Conservation (phyloP, 2,888 invertebrate genomes). For the Nemapogon koenigi region DNA sequence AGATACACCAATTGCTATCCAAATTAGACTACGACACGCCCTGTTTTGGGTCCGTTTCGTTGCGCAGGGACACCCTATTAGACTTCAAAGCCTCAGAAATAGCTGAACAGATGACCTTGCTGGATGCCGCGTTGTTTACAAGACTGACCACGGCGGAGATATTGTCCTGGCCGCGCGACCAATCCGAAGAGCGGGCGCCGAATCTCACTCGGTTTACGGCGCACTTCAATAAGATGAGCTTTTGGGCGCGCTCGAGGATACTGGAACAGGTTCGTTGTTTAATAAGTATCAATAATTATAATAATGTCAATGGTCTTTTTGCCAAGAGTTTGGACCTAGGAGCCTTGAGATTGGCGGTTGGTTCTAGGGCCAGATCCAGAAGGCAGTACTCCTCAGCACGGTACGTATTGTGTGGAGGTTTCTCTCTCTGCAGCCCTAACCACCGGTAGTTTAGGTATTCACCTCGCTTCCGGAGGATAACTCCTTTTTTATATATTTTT, state of each 20-base stretch:
- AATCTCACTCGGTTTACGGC: constrained; percentile 97
- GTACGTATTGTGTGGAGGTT: too few relatives aligned
- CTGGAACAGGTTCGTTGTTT: constrained; percentile 78
- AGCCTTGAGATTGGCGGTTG: too few relatives aligned
- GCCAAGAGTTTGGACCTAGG: too few relatives aligned
- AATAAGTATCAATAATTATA: too few relatives aligned
- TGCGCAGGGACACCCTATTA: constrained; percentile 70
- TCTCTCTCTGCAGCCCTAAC: too few relatives aligned
- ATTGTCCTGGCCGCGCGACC: constrained; percentile 96
- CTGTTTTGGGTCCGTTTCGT: constrained; percentile 45
- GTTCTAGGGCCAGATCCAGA: too few relatives aligned
- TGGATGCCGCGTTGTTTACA: constrained; percentile 94
- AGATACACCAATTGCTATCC: constrained; percentile 56
- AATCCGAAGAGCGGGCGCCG: constrained; percentile 95
- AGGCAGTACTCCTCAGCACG: too few relatives aligned
- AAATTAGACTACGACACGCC: constrained; percentile 28
- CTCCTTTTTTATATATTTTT: too few relatives aligned
- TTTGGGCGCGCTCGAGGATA: constrained; percentile 95
- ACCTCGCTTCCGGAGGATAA: too few relatives aligned
- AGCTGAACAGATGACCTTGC: constrained; percentile 97
- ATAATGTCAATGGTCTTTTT: not conserved
- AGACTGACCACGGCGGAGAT: constrained; percentile 98
- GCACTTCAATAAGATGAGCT: constrained; percentile 99
- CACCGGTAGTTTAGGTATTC: too few relatives aligned
- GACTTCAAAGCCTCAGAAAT: constrained; percentile 95